Conservation (phyloP, 2,113 vertebrate genomes). For the Scomber scombrus region DNA sequence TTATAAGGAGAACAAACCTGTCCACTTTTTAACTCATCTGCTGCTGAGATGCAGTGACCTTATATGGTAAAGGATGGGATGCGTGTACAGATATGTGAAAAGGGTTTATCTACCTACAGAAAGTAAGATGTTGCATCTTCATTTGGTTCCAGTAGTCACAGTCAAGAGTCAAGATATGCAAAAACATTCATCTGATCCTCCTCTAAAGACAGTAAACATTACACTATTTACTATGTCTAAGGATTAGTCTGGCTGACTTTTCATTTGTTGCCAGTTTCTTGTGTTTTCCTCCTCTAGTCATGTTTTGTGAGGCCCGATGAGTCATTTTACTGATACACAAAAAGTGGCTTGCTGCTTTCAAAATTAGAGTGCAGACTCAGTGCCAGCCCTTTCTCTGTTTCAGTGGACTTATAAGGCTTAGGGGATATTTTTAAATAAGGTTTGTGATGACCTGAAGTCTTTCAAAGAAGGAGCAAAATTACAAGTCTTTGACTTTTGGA, state of each 20-base stretch:
- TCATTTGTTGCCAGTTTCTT: not conserved
- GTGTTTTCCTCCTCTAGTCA: too few relatives aligned
- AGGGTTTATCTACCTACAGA: not conserved
- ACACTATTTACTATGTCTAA: not conserved
- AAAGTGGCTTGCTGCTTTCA: not conserved
- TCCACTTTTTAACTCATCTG: slow-evolving; percentile 45
- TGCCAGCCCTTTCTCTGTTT: not conserved
- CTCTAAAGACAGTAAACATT: not conserved
- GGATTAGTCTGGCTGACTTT: not conserved
- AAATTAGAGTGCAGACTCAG: not conserved
- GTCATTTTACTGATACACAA: slow-evolving; percentile 6
- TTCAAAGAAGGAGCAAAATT: too few relatives aligned
- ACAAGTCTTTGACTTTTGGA: too few relatives aligned
- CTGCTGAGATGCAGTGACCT: slow-evolving; percentile 56
- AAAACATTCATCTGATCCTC: not conserved
- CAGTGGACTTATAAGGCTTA: too few relatives aligned
- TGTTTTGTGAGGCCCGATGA: not conserved
- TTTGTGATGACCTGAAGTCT: too few relatives aligned
- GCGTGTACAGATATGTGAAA: not conserved
- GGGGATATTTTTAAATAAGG: too few relatives aligned
- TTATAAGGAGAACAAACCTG: slow-evolving; percentile 78
- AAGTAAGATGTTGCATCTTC: not conserved
- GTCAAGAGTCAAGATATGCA: not conserved
- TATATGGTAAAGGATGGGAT: slow-evolving; percentile 75
- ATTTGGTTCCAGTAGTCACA: not conserved